phyloP scores from a whole-genome alignment of 2,797 vertebrate species.

The Pampus argenteus region DNA sequence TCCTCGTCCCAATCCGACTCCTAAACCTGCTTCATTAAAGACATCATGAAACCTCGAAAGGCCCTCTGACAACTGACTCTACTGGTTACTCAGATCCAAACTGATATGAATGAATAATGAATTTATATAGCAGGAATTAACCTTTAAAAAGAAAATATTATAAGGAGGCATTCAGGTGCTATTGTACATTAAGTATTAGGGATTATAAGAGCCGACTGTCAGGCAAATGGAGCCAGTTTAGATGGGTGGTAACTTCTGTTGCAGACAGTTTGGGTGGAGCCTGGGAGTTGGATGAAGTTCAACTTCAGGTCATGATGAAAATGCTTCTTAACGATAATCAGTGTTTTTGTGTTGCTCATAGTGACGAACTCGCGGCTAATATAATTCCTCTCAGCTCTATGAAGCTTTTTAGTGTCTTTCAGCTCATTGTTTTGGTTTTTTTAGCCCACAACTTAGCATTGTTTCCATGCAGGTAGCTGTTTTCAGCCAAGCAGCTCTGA shows the following conservation, averaged over 20 bases:
- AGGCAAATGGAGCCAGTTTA: background rate
- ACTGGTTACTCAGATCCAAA: conserved; percentile 9
- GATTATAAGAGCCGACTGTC: background rate
- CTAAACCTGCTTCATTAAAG: conserved; percentile 37
- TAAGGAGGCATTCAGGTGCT: background rate
- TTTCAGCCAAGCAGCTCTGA: too few relatives aligned
- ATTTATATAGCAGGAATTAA: conserved; percentile 9
- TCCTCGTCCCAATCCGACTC: conserved; percentile 65
- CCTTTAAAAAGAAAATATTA: too few relatives aligned
- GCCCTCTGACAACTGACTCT: conserved; percentile 15
- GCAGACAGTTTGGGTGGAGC: background rate
- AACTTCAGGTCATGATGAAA: background rate
- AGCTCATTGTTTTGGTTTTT: too few relatives aligned
- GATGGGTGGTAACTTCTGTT: background rate
- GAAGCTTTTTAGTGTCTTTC: too few relatives aligned
- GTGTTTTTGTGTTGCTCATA: too few relatives aligned
- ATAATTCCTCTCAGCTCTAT: too few relatives aligned
- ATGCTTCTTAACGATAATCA: background rate
- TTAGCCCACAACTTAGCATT: too few relatives aligned
- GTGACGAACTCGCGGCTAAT: too few relatives aligned
- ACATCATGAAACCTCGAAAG: conserved; percentile 2
- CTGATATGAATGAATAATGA: conserved; percentile 7
- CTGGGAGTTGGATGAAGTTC: background rate
- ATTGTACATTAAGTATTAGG: background rate
- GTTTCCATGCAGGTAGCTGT: too few relatives aligned